Evolutionary conservation across 2,113 vertebrate species (phyloP).

Genomic region (Epinephelus lanceolatus): DNA sequence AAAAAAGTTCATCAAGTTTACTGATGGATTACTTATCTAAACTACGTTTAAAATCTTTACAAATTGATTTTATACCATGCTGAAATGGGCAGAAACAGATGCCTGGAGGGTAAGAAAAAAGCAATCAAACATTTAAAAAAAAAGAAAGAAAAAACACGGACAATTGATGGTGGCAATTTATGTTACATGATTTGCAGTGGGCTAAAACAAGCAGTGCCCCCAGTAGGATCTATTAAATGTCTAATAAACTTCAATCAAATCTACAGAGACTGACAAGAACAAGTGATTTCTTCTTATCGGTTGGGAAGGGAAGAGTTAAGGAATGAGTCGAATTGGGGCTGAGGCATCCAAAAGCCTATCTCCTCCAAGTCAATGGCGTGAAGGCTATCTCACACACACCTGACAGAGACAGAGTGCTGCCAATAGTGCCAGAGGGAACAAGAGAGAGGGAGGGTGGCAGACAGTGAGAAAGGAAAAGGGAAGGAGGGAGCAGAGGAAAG

Average conservation of each 20-base stretch:
- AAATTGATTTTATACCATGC: background rate
- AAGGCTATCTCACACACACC: conserved; percentile 77
- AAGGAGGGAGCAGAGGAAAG: conserved; percentile 37
- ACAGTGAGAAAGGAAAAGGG: conserved; percentile 46
- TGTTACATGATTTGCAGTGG: background rate
- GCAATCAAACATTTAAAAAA: background rate
- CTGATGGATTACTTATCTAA: conserved; percentile 1
- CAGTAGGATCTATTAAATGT: background rate
- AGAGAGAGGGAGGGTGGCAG: conserved; percentile 59
- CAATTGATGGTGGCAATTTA: conserved; percentile 13
- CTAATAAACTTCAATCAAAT: conserved; percentile 28
- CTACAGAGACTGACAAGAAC: background rate
- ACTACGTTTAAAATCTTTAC: background rate
- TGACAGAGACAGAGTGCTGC: conserved; percentile 77
- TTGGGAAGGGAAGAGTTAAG: conserved; percentile 61
- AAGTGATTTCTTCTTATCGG: conserved; percentile 19
- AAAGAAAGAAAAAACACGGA: background rate
- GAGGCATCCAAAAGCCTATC: conserved; percentile 70
- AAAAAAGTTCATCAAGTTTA: background rate
- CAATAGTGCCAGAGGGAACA: conserved; percentile 72
- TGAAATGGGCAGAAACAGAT: conserved; percentile 22
- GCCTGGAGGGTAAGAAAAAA: conserved; percentile 1
- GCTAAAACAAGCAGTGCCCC: background rate
- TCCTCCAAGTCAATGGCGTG: conserved; percentile 69
- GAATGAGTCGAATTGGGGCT: conserved; percentile 45